Evolutionary conservation across 1,140 invertebrate genomes (phyloP), one percentile per base, ranked within the genome.

Genomic region (Phenacoccus solenopsis): DNA sequence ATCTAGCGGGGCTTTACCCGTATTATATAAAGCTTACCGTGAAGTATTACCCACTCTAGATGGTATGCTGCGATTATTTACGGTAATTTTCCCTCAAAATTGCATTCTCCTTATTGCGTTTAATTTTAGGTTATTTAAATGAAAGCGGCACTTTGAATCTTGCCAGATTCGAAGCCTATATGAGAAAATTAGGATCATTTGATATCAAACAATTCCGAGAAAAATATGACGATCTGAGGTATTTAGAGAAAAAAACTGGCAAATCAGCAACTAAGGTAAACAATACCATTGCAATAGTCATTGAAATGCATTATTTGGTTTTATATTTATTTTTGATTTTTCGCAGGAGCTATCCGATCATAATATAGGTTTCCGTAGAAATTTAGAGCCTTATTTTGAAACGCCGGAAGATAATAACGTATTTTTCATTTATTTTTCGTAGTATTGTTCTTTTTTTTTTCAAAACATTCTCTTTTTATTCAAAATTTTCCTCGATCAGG

Each of bases 11-110:
- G 93, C 93, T 30, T 77, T 98, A 64, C 89, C 91, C 0, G 78
- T 90, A 49, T 81, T 99, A 35, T 98, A 95, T 80, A 84, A 86
- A 74, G 88, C 88, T 1, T 99, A 98, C 77, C 96, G 90, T 77
- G 83, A 87, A 28, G 86, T 95, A 24, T 80, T 98, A 73, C 93
- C 93, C 1, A 86, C 84, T 20, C 82, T 98, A 73, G 88, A 89
- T 79, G 95, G 93, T 88, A 81, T 81, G 80, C 80, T 73, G 71
- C 69, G 67, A 67, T 70, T 70, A 70, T n/a, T 49, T 24, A 20
- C 24, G 56, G 5, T 59, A 59, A 22, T 67, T 13, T 25, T 13
- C 10, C 28, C 28, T 59, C 28, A 24, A n/a, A 67, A 67, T 4
- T 67, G 28, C 25, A 16, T 67, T 59, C 20, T 32, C 12, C 1